phyloP scores from a whole-genome alignment of 2,113 vertebrate genomes.

The Cyphomyrus plagiostoma region DNA sequence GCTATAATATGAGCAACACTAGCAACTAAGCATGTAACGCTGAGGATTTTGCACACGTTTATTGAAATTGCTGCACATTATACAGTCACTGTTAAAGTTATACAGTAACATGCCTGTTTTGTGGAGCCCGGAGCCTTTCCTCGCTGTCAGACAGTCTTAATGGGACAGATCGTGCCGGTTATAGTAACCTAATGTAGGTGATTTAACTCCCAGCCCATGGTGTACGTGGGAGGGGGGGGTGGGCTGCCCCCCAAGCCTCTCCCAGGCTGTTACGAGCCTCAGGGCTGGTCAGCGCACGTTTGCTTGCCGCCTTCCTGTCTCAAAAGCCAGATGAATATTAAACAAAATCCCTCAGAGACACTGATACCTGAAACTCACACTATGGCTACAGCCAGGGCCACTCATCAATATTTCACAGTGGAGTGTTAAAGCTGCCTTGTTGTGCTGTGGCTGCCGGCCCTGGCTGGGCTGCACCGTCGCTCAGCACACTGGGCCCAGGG shows the following conservation, averaged over 20 bases:
- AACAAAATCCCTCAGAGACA: conserved; percentile 39
- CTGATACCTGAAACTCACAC: conserved; percentile 59
- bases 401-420: conserved; percentile 24
- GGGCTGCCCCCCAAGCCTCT: background rate
- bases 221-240: background rate
- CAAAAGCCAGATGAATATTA: conserved; percentile 40
- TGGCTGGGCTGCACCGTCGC: background rate
- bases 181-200: background rate
- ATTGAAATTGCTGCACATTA: background rate
- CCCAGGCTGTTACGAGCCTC: background rate
- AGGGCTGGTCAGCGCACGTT: background rate
- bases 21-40: background rate
- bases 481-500: background rate
- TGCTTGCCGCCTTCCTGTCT: conserved; percentile 5
- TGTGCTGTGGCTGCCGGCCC: background rate
- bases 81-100: background rate
- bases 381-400: conserved; percentile 14
- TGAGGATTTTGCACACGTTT: background rate
- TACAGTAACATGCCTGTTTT: background rate
- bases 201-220: background rate
- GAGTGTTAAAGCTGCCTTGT: background rate
- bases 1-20: background rate
- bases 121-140: background rate
- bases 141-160: background rate
- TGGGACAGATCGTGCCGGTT: background rate